Conservation (phyloP, 2,797 vertebrate genomes). For the Callimico goeldii region DNA sequence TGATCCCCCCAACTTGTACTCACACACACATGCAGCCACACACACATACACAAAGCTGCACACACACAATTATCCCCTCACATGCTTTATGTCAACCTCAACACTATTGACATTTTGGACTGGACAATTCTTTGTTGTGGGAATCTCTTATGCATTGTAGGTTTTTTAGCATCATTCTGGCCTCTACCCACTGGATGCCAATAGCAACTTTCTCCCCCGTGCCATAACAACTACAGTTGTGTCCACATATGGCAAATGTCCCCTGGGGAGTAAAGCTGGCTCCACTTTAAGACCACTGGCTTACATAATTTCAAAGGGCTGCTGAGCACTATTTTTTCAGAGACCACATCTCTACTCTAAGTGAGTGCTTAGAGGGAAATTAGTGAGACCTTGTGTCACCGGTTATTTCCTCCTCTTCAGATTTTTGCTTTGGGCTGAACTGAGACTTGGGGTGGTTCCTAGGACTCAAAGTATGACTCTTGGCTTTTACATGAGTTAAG, state of each 20-base stretch:
- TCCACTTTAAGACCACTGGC: neutral
- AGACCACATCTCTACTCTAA: neutral
- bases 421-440: neutral
- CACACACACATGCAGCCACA: neutral
- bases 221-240: neutral
- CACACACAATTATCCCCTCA: neutral
- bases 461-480: neutral
- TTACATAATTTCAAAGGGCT: neutral
- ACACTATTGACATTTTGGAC: neutral
- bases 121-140: neutral
- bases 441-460: neutral
- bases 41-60: neutral
- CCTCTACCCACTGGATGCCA: neutral
- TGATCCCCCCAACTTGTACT: neutral
- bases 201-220: neutral
- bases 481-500: neutral
- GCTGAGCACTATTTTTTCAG: neutral
- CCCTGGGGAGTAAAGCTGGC: neutral
- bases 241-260: neutral
- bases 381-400: neutral
- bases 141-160: neutral
- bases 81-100: neutral
- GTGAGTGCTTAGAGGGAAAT: neutral
- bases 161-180: neutral
- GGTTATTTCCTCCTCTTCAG: neutral